Conservation (phyloP, 2,797 vertebrate species). For the Hozukius guyotensis region DNA sequence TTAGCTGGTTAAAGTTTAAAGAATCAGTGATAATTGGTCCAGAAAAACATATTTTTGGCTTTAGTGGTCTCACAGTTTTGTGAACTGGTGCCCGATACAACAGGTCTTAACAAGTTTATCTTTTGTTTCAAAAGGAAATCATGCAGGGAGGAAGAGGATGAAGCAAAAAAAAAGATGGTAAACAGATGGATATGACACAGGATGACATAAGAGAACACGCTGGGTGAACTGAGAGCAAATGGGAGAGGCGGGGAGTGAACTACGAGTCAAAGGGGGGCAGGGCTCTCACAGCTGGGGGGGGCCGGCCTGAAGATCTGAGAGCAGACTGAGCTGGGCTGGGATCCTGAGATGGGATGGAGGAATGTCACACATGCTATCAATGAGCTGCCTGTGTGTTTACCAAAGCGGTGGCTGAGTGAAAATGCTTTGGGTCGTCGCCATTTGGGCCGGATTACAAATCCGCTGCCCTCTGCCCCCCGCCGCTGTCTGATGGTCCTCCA, state of each 20-base stretch:
- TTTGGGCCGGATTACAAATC: conserved; percentile 56
- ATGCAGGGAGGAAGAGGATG: neutral
- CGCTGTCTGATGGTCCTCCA: conserved; percentile 27
- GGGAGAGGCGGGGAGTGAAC: conserved; percentile 2
- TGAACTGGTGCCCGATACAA: neutral
- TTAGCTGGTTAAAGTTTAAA: neutral
- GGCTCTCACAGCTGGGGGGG: conserved; percentile 38
- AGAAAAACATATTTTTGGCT: neutral
- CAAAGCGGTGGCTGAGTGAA: conserved; percentile 63
- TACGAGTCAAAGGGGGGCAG: conserved; percentile 10
- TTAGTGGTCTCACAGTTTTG: neutral
- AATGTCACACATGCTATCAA: conserved; percentile 83
- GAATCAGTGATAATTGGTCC: neutral
- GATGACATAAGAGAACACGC: conserved; percentile 16
- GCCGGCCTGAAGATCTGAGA: conserved; percentile 53
- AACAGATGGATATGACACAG: conserved; percentile 6
- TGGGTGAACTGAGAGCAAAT: conserved; percentile 30
- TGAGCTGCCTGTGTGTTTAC: conserved; percentile 75
- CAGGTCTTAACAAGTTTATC: neutral
- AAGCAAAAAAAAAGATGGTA: neutral
- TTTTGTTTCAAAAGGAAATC: conserved; percentile 16
- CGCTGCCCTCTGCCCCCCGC: conserved; percentile 28
- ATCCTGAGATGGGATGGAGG: conserved; percentile 72
- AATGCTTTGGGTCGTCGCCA: conserved; percentile 61
- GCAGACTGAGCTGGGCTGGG: conserved; percentile 40